Evolutionary conservation across 1,140 invertebrate genomes (phyloP), one percentile per base, ranked within the genome.

Genomic region (Holcopasites calliopsidis): DNA sequence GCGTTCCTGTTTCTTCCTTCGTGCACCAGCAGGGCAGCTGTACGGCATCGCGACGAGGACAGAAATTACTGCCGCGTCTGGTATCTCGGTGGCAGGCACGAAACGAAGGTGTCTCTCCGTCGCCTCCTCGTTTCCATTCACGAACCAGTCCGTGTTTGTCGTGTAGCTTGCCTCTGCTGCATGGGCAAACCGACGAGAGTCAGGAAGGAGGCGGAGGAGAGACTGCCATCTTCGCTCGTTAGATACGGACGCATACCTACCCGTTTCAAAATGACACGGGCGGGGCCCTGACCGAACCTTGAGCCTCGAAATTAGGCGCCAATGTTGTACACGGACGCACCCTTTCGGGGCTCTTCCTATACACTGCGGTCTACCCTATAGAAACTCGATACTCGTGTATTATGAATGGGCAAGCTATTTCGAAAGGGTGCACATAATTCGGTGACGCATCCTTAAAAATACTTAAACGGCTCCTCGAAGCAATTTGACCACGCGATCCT

Each of bases 191-290:
- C 64, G 40, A 54, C 31, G 28, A 57, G 58, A 31, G 62, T 11
- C 18, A 60, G 44, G 40, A 55, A 47, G 40, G 42, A 55, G 68
- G 68, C 50, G 49, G 61, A 26, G 52, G 42, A n/a, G n/a, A n/a
- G n/a, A n/a, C 52, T 82, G 72, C 76, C 76, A 83, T 83, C 76
- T 83, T 82, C 65, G 69, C 81, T 82, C 81, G 72, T 83, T 83
- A 83, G 80, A 65, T 55, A 82, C 71, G 61, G 76, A 72, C 75
- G 49, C 75, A 64, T 77, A 77, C 49, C 75, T 77, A 40, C 65
- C 64, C 60, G 79, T 38, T 80, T 78, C 69, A 60, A 82, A 62
- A 79, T 72, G 76, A 82, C 76, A 75, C 60, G 79, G 76, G 69
- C 62, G 76, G 64, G 68, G 70, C 49, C 55, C 58, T 49, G 75